Percentiles rank a stretch among this genome's conserved stretches.
Conservation (phyloP, 2,113 vertebrate genomes). For the Saiga tatarica region DNA sequence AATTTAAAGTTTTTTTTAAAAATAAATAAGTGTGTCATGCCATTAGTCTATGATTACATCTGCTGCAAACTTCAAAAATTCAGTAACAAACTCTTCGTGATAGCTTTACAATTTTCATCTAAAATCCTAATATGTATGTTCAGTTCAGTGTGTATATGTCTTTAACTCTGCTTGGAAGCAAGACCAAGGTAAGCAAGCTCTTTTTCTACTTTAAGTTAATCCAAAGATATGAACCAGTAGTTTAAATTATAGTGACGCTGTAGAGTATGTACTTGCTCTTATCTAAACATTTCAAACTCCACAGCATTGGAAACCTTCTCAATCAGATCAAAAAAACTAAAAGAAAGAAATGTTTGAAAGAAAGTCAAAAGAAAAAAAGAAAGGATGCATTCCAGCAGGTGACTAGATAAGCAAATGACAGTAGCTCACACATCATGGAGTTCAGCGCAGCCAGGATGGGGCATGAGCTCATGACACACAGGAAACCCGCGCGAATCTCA, state of each 20-base stretch:
- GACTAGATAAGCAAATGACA: not conserved
- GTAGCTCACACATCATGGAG: not conserved
- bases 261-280: not conserved
- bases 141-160: not conserved
- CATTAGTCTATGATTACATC: not conserved
- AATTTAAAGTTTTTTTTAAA: not conserved
- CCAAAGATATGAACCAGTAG: not conserved
- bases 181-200: not conserved
- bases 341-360: not conserved
- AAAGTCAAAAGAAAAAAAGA: not conserved
- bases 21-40: not conserved
- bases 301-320: not conserved
- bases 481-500: not conserved
- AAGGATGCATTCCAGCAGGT: not conserved
- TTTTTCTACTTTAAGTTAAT: not conserved
- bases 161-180: not conserved
- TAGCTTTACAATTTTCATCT: not conserved
- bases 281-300: not conserved
- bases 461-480: accelerated
- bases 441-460: not conserved
- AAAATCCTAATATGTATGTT: not conserved
- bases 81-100: not conserved
- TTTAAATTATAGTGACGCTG: not conserved
- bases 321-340: not conserved
- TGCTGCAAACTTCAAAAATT: not conserved